phyloP scores from a whole-genome alignment of 2,113 vertebrate genomes.

The Natator depressus region DNA sequence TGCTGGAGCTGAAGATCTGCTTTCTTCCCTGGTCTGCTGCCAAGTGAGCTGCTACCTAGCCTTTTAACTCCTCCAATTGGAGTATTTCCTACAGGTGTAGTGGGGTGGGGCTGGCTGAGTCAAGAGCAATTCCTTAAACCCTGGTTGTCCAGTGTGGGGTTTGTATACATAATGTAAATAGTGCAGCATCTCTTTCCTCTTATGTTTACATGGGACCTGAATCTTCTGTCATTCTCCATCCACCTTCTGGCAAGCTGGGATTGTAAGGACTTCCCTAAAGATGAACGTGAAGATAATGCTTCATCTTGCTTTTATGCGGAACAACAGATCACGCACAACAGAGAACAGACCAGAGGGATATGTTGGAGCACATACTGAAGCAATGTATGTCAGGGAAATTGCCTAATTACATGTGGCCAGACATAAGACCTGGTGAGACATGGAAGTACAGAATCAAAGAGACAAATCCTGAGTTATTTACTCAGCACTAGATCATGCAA shows the following conservation, averaged over 20 bases:
- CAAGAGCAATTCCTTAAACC: too few species aligned
- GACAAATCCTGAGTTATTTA: not conserved
- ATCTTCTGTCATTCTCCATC: not conserved
- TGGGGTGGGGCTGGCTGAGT: too few species aligned
- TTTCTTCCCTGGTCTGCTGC: too few species aligned
- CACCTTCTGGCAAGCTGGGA: accelerated
- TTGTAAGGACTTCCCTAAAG: not conserved
- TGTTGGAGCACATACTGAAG: not conserved
- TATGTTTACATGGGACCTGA: not conserved
- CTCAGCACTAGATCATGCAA: not conserved
- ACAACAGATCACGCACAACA: conserved; percentile 25
- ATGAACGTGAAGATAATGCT: not conserved
- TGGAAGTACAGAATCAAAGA: not conserved
- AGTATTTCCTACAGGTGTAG: too few species aligned
- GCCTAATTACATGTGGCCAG: not conserved
- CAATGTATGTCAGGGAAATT: not conserved
- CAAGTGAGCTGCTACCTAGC: too few species aligned
- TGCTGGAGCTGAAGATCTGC: too few species aligned
- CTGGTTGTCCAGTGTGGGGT: too few species aligned
- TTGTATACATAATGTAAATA: not conserved
- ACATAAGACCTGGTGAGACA: not conserved
- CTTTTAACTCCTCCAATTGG: too few species aligned
- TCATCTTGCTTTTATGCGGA: conserved; percentile 12
- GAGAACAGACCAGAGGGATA: not conserved
- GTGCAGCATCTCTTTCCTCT: not conserved